phyloP scores from a whole-genome alignment of 2,113 vertebrate species.

The Catharus fuscescens region DNA sequence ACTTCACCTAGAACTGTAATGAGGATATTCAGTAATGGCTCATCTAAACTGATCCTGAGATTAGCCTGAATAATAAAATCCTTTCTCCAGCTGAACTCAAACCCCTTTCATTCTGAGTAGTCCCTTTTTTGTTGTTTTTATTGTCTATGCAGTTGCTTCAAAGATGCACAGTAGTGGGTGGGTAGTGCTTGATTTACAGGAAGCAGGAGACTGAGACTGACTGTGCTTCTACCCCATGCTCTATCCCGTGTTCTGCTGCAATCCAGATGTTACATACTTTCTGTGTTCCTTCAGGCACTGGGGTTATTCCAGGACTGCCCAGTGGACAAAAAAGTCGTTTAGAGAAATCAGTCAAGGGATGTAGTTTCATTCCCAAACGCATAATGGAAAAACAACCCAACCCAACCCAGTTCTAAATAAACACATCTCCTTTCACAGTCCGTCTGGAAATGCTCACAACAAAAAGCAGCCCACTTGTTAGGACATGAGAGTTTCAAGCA shows the following conservation, averaged over 20 bases:
- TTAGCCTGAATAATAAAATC: slow-evolving; percentile 46
- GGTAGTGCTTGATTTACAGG: background rate
- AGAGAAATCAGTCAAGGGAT: background rate
- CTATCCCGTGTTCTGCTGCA: accelerated
- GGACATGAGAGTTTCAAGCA: background rate
- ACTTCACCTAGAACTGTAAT: slow-evolving; percentile 44
- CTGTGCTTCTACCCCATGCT: background rate
- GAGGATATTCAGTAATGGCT: slow-evolving; percentile 35
- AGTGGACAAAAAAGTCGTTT: background rate
- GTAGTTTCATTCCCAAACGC: background rate
- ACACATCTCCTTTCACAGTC: background rate
- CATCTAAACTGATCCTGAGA: slow-evolving; percentile 27
- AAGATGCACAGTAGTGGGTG: background rate
- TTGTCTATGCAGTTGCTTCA: background rate
- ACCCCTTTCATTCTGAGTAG: background rate
- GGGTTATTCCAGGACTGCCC: slow-evolving; percentile 4
- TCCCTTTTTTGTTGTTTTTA: background rate
- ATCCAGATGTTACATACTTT: background rate
- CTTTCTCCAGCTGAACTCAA: background rate
- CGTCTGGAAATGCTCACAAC: background rate
- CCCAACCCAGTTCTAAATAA: background rate
- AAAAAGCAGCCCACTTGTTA: background rate
- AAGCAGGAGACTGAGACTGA: background rate
- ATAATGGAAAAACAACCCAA: slow-evolving; percentile 7
- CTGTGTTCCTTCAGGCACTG: background rate